Conservation (phyloP, 2,113 vertebrate species). For the Indri indri region DNA sequence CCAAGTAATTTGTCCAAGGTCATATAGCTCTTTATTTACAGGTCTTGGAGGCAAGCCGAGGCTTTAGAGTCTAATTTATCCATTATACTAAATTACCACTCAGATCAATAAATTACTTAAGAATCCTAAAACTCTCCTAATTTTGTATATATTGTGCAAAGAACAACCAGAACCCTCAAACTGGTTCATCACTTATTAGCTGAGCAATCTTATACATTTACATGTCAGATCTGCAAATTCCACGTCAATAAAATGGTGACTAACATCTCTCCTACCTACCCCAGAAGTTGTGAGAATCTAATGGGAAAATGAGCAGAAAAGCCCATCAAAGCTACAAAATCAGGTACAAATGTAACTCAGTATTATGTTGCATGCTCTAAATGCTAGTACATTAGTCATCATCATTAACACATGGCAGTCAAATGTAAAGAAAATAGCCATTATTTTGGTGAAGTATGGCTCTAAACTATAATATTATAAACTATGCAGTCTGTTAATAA, state of each 20-base stretch:
- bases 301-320: background rate
- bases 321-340: background rate
- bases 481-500: conserved; percentile 45
- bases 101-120: background rate
- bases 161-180: background rate
- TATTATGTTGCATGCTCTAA: background rate
- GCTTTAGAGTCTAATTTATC: background rate
- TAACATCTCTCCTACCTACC: background rate
- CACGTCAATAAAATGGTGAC: background rate
- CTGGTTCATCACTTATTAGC: background rate
- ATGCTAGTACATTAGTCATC: background rate
- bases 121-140: background rate
- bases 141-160: background rate
- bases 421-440: conserved; percentile 23
- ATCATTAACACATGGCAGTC: background rate
- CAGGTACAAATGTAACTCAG: background rate
- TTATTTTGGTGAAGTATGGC: conserved; percentile 5
- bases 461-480: conserved; percentile 25
- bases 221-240: background rate
- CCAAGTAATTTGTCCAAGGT: background rate
- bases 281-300: background rate
- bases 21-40: background rate
- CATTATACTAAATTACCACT: background rate
- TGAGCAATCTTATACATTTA: background rate
- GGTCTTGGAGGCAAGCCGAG: background rate